Evolutionary conservation across 2,113 vertebrate species (phyloP).

Genomic region (Pelodiscus sinensis): DNA sequence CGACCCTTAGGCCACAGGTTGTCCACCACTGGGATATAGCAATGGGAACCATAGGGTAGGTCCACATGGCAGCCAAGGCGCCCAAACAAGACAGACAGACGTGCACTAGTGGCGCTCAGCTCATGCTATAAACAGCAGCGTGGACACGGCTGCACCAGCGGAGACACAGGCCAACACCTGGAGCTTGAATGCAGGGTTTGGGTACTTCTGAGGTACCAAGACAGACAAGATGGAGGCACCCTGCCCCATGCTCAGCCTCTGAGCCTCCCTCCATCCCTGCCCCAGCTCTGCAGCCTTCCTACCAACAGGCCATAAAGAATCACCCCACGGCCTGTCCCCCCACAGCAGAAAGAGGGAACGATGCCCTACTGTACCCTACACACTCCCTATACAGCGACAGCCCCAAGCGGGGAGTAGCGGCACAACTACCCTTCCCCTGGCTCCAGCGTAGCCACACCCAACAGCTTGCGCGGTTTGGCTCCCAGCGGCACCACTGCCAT

Average conservation of each 20-base stretch:
- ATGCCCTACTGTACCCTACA: background rate
- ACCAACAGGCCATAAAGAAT: rapidly evolving
- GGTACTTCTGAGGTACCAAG: background rate
- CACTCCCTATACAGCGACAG: rapidly evolving
- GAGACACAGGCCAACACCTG: background rate
- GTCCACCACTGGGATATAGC: background rate
- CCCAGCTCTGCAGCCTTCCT: rapidly evolving
- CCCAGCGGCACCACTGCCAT: background rate
- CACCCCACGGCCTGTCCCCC: rapidly evolving
- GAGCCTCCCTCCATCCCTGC: background rate
- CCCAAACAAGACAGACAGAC: background rate
- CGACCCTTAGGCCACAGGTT: too few relatives aligned
- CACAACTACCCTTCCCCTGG: background rate
- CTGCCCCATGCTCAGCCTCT: background rate
- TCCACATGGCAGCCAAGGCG: background rate
- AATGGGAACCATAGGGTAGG: background rate
- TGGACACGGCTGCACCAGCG: background rate
- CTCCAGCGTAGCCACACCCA: background rate
- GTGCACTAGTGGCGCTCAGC: background rate
- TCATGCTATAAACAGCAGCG: background rate
- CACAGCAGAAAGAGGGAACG: background rate
- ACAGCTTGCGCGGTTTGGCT: background rate
- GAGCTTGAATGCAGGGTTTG: background rate
- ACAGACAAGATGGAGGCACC: background rate
- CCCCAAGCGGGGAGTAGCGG: background rate